Evolutionary conservation across 2,797 vertebrate species (phyloP).

Genomic region (Dallia pectoralis): DNA sequence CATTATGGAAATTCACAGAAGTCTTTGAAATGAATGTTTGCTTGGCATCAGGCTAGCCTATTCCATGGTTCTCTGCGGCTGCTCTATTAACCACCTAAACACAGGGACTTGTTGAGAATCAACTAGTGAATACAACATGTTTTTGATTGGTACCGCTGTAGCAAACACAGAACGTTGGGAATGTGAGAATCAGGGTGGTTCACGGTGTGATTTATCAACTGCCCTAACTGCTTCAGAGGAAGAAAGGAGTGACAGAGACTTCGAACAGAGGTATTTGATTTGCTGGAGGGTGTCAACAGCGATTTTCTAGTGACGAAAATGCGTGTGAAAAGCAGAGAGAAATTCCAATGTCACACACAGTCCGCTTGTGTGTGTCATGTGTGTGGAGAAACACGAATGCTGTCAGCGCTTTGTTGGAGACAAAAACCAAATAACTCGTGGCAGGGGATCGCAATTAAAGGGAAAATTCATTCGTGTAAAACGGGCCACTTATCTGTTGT

Average conservation of each 20-base stretch:
- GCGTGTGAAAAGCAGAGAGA: neutral
- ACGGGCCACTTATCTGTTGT: conserved; percentile 40
- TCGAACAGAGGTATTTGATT: conserved; percentile 10
- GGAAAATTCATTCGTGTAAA: conserved; percentile 31
- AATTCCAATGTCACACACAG: conserved; percentile 7
- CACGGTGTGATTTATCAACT: conserved; percentile 3
- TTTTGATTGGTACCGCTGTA: neutral
- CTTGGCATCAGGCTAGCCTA: neutral
- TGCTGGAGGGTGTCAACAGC: neutral
- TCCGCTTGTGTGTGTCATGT: conserved; percentile 10
- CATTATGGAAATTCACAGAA: neutral
- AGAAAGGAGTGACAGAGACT: neutral
- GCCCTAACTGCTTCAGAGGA: neutral
- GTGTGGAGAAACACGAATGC: conserved; percentile 8
- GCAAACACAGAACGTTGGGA: neutral
- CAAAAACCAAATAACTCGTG: conserved; percentile 17
- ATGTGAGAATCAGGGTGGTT: neutral
- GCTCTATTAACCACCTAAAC: neutral
- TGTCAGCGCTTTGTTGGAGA: conserved; percentile 25
- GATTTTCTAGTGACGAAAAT: neutral
- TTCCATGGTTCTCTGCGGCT: neutral
- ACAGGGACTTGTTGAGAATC: neutral
- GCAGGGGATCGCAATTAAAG: conserved; percentile 29
- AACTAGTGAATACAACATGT: neutral
- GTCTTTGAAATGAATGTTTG: neutral